phyloP scores from a whole-genome alignment of 37 sponge, comb jelly and placozoan species.

The Beroe forskalii region DNA sequence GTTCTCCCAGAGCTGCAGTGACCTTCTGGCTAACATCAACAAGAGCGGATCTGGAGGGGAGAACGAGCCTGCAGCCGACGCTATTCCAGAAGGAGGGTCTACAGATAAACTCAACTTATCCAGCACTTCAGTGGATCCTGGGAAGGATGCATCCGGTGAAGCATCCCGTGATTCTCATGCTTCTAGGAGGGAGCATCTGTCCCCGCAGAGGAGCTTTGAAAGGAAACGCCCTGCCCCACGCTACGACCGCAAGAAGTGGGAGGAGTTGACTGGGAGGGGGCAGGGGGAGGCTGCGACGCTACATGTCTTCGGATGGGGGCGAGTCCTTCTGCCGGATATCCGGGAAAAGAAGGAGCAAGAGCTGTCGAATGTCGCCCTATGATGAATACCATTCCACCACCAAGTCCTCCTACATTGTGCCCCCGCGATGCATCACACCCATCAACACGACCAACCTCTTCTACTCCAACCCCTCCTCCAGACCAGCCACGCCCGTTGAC shows the following conservation, averaged over 20 bases:
- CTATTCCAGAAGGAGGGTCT: neutral
- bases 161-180: neutral
- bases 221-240: neutral
- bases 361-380: neutral
- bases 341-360: neutral
- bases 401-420: neutral
- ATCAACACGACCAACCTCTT: conserved; percentile 40
- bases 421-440: conserved; percentile 10
- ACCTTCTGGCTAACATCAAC: neutral
- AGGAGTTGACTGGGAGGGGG: neutral
- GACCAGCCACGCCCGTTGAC: neutral
- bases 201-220: neutral
- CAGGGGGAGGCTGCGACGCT: neutral
- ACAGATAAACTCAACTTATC: neutral
- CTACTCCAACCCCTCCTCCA: conserved; percentile 34
- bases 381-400: conserved; percentile 41
- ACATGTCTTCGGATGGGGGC: neutral
- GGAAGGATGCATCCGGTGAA: neutral
- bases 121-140: neutral
- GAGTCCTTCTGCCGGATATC: neutral
- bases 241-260: neutral
- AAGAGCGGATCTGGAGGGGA: neutral
- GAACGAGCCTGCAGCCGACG: neutral
- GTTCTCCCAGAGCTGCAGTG: conserved; percentile 25
- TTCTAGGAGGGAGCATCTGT: neutral